Base-by-base conservation (phyloP, 2,888 invertebrate genomes). In the Troides helena region DNA sequence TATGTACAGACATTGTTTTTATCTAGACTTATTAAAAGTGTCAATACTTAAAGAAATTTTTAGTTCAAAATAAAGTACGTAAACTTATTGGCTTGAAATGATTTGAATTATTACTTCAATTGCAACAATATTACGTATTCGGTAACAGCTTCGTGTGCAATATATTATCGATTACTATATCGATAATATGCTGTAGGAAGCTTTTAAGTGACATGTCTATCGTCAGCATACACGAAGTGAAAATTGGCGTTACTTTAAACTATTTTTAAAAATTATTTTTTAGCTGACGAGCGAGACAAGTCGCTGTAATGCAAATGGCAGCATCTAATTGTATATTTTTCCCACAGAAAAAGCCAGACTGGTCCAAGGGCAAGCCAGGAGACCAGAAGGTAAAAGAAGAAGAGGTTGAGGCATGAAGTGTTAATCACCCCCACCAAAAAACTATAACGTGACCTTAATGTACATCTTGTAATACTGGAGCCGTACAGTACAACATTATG, bases 271-370 rank as follows among this genome's bases (percentile, higher is more conserved):
- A 25, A 46, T 39, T 2, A 53, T 2, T 53, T 57, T 67, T 68
- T 46, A 30, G 18, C 58, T 58, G 57, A 63, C 58, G 58, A 46
- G 3, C 14, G 53, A 57, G 57, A 57, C 57, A 17, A 21, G 30
- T 58, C 67, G 57, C 58, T 67, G 23, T 14, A 43, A 57, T 23
- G 1, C 23, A 8, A 65, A n/a, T 39, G 10, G 62, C 8, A 12
- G 30, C 46, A 50, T 63, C 12, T 68, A 60, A 68, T 60, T 56
- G 53, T n/a, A 14, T 36, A 21, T 1, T 43, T 65, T 78, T 81
- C 93, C 94, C 94, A 84, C 96, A 97, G 97, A 97, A 97, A 94
- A 98, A 98, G 93, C 97, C 97, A 84, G 98, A 98, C 94, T 98
- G 97, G 97, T 97, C 97, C 89, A 98, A 98, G 95, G 95, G 95